Base-by-base conservation (phyloP, 2,888 invertebrate genomes). In the Troides oblongomaculatus region DNA sequence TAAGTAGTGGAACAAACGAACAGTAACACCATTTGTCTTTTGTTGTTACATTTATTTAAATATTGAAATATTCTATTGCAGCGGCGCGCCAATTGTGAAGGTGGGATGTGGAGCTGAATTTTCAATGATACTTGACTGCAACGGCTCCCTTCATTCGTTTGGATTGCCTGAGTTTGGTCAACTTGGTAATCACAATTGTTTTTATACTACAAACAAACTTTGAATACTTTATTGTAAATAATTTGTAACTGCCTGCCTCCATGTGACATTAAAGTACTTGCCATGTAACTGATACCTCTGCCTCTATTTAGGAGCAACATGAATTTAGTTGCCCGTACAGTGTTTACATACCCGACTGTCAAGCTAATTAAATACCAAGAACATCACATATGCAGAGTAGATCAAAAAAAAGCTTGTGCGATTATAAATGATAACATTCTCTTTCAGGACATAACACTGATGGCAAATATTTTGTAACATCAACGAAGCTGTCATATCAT, bases 121-220 rank as follows among this genome's bases (percentile, higher is more conserved):
- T 87, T 97, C 97, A 8, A 95, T 97, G 88, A 96, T 99, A 66
- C 91, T 98, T 63, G 98, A 98, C 85, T 95, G 97, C 74, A 96
- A 97, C 79, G 98, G 98, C 4, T 95, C 96, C 69, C 89, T 98
- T 64, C 97, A 97, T 84, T 97, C 98, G 0, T 98, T 98, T 83
- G 99, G 99, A 0, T 93, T 97, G 77, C 98, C 99, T 0, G 98
- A 99, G 81, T 97, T 97, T 83, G 99, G 99, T 0, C 98, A 98
- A 79, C 86, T 98, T 63, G 98, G 93, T 57, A 57, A 57, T 50
- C 17, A 50, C 39, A 39, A 7, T 39, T 39, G 6, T 39, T 30
- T 30, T 2, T 3, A 30, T 30, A 5, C 30, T 30, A 30, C 30
- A 30, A 30, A 30, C 30, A 30, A 30, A 30, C 30, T 30, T 30